Percentiles rank a stretch among this genome's conserved stretches.
Conservation (phyloP, 2,113 vertebrate species). For the Galemys pyrenaicus region DNA sequence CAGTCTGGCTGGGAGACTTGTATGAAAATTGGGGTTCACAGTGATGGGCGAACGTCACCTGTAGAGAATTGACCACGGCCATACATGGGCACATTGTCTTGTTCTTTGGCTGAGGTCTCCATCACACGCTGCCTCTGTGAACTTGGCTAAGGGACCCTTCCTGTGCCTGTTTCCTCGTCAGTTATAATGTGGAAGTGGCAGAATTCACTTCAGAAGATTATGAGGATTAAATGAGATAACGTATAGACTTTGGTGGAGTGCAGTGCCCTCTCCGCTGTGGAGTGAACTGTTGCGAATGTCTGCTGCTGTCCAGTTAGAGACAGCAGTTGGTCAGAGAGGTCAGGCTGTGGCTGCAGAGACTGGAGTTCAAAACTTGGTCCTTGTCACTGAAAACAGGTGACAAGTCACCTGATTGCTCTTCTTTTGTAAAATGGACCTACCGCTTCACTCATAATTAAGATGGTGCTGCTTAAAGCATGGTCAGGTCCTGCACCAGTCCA, state of each 20-base stretch:
- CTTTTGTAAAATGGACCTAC: not conserved
- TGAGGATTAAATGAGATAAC: not conserved
- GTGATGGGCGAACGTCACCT: not conserved
- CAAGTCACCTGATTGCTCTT: not conserved
- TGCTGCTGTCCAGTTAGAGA: not conserved
- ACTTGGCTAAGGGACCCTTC: not conserved
- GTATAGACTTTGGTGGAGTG: not conserved
- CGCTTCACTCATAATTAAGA: not conserved
- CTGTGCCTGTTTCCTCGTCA: not conserved
- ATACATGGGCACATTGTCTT: fast-evolving
- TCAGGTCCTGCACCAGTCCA: not conserved
- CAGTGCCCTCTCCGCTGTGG: not conserved
- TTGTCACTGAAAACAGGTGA: not conserved
- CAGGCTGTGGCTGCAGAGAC: not conserved
- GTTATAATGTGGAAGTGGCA: not conserved
- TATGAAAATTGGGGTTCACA: not conserved
- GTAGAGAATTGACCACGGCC: not conserved
- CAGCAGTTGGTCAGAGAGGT: not conserved
- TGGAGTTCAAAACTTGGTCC: not conserved
- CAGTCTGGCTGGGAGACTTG: not conserved
- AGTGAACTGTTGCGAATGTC: not conserved
- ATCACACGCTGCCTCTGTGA: not conserved
- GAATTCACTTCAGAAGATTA: not conserved
- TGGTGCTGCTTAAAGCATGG: not conserved
- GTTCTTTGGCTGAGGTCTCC: not conserved